Base-by-base conservation (phyloP, 2,797 vertebrate genomes). In the Cheirogaleus major region DNA sequence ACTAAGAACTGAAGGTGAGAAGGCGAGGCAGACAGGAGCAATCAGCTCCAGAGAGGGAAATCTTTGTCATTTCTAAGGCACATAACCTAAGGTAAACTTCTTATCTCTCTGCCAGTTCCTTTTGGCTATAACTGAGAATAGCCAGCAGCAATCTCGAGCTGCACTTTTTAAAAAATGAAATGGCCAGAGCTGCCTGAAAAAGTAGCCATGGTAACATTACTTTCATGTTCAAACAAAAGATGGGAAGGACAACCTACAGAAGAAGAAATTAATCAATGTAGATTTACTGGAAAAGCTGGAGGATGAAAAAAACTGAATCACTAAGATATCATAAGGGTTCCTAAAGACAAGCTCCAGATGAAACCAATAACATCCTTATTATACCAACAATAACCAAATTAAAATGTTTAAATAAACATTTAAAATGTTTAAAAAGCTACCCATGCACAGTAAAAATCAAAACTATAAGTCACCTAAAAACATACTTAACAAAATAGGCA, bases 261-360 rank as follows among this genome's bases (percentile, higher is more conserved):
- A 87, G 41, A 30, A 67, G 45, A 82, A 94, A 87, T 86, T 32
- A 38, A 25, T 50, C 7, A 65, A 79, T 32, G 22, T 4, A 23
- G 7, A 72, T 91, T 63, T 80, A 75, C 30, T 69, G 3, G 48
- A 8, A 89, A 80, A 80, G 7, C 15, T 41, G 1, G 72, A 82
- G 27, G 14, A 78, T 61, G 59, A 88, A 18, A 2, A 94, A 70
- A 84, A 27, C 1, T 92, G 5, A 78, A 89, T 32, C 69, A 88
- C 18, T 45, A 55, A 91, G 35, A 75, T 79, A 75, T 89, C 45
- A 78, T 22, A 69, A 63, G 23, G 2, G 32, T 61, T 92, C 70
- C 38, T 92, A 48, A 43, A 87, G 43, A 93, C 70, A 75, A 80
- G n/a, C 48, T 79, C 32, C n/a, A 82, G 41, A 95, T 84, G 67